Evolutionary conservation across 1,140 invertebrate genomes (phyloP).

Genomic region (Heliothis virescens): DNA sequence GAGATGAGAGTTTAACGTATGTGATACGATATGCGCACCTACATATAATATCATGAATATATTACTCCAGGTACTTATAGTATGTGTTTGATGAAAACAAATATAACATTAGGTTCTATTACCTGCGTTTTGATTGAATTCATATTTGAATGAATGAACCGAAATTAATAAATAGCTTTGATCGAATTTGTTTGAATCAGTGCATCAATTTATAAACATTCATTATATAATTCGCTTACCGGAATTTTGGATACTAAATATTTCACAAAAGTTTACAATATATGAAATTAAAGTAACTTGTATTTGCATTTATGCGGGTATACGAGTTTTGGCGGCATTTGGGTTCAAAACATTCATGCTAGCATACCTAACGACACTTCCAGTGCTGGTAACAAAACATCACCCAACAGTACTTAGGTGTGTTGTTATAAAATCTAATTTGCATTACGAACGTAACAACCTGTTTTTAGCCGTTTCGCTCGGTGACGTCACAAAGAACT

Average conservation of each 20-base stretch:
- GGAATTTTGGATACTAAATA: neutral
- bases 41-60: too few species aligned
- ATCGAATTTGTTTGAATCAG: too few species aligned
- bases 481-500: slow-evolving; percentile 29
- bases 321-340: slow-evolving; percentile 1
- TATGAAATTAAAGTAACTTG: neutral
- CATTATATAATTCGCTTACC: too few species aligned
- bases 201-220: too few species aligned
- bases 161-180: too few species aligned
- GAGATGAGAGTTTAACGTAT: too few species aligned
- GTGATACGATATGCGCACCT: too few species aligned
- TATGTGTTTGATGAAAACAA: too few species aligned
- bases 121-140: too few species aligned
- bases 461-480: slow-evolving; percentile 27
- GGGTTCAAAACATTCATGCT: neutral
- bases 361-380: slow-evolving; percentile 21
- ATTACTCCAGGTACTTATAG: too few species aligned
- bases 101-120: too few species aligned
- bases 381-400: slow-evolving; percentile 9
- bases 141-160: too few species aligned
- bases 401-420: slow-evolving; percentile 15
- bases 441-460: slow-evolving; percentile 27
- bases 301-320: neutral
- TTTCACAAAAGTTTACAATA: neutral
- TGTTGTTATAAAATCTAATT: slow-evolving; percentile 33